phyloP scores from a whole-genome alignment of 2,113 vertebrate species.

The Peromyscus polionotus region DNA sequence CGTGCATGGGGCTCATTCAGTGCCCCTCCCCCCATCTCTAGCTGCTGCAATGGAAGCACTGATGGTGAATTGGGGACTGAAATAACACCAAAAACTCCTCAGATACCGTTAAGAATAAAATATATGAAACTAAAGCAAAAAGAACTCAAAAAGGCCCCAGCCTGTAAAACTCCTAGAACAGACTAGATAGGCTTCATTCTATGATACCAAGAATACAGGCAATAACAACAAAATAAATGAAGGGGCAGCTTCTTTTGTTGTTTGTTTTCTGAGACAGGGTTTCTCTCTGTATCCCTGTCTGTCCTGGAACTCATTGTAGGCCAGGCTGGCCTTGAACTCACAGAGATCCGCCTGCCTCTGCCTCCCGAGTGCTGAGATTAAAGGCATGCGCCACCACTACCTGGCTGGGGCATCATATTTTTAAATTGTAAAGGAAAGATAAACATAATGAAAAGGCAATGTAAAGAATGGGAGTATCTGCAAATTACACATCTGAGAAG shows the following conservation, averaged over 20 bases:
- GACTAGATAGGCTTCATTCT: neutral
- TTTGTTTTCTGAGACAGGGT: neutral
- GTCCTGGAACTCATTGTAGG: neutral
- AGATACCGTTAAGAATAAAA: neutral
- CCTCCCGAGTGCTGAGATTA: neutral
- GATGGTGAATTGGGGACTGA: neutral
- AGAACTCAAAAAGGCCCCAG: neutral
- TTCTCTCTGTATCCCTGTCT: neutral
- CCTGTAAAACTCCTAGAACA: conserved; percentile 4
- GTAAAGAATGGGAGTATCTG: neutral
- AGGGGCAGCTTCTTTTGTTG: neutral
- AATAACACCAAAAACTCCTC: neutral
- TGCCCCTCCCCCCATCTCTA: neutral
- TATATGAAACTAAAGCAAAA: neutral
- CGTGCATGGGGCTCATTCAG: neutral
- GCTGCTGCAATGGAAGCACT: neutral
- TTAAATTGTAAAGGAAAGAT: neutral
- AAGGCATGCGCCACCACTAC: neutral
- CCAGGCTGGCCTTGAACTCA: neutral
- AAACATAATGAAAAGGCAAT: conserved; percentile 19
- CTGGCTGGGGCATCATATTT: neutral
- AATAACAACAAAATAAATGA: neutral
- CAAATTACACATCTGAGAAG: neutral
- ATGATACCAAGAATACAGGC: neutral
- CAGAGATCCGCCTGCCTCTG: neutral